phyloP scores from a whole-genome alignment of 2,113 vertebrate genomes.

The Phaethon lepturus region DNA sequence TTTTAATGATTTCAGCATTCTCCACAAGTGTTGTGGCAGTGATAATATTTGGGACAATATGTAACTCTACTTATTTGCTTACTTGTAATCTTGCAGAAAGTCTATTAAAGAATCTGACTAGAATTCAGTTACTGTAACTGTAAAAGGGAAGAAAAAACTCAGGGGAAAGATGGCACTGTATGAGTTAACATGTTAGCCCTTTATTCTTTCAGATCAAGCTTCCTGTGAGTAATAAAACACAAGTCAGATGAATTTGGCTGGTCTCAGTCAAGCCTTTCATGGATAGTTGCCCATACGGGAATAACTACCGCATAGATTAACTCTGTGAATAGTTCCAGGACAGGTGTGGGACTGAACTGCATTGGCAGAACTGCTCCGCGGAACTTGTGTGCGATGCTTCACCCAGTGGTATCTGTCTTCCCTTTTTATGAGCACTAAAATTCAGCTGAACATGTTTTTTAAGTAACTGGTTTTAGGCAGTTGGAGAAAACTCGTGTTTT shows the following conservation, averaged over 20 bases:
- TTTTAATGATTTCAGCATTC: neutral
- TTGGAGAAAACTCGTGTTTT: neutral
- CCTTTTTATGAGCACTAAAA: neutral
- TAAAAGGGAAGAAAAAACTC: neutral
- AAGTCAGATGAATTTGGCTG: conserved; percentile 43
- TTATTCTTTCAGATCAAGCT: conserved; percentile 42
- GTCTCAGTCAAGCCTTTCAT: conserved; percentile 42
- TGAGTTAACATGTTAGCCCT: conserved; percentile 36
- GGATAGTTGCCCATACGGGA: conserved; percentile 23
- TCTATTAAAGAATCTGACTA: neutral
- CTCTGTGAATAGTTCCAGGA: conserved; percentile 40
- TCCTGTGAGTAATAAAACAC: conserved; percentile 49
- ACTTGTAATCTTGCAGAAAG: neutral
- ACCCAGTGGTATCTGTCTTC: neutral
- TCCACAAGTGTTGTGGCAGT: neutral
- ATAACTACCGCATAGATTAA: conserved; percentile 31
- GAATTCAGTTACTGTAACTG: neutral
- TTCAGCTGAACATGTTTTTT: neutral
- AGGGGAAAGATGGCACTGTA: neutral
- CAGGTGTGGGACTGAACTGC: conserved; percentile 44
- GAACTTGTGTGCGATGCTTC: neutral
- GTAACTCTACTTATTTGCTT: neutral
- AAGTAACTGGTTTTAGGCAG: neutral
- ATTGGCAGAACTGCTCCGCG: neutral
- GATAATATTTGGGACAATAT: neutral